Base-by-base conservation (phyloP, 2,797 vertebrate species). In the Aselliscus stoliczkanus region DNA sequence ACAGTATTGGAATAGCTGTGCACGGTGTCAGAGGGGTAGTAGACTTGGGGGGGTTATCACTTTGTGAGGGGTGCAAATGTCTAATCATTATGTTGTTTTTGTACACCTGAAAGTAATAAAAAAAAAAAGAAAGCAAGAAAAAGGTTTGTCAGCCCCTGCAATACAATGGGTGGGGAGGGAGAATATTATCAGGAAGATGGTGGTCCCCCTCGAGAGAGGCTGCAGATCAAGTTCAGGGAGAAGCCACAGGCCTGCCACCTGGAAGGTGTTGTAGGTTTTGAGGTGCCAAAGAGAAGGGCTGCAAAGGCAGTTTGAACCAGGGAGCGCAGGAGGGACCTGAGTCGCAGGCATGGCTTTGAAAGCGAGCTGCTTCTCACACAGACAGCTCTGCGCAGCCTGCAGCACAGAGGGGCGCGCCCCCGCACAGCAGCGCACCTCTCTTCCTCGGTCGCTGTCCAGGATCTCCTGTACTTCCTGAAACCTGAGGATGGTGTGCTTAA, bases 391-490 rank as follows among this genome's bases (percentile, higher is more conserved):
- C 0, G 0, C 2, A 1, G 4, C 21, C 70, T 0, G 25, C 4
- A 17, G n/a, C 10, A 88, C 7, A 1, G 17, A 93, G 27, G 5
- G 5, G 25, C 20, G 69, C 0, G 4, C 10, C n/a, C 0, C 25
- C 27, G 83, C 37, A n/a, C 83, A 25, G 10, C 12, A 27, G 62
- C 97, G 0, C 96, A 99, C 99, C 80, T 97, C 95, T 93, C 98
- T 97, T 4, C 98, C 99, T 42, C 97, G 97, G 21, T 99, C 98
- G 76, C 97, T 98, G 34, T 98, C 94, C 96, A 99, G 95, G 95
- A 99, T 97, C 80, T 99, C 99, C 8, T 98, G 97, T 7, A 98
- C 98, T 90, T 99, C 98, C 29, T 99, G 98, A 95, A 99, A 99
- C 2, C 98, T 97, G 81, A 99, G 93, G 83, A 99, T 98, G 94